phyloP scores from a whole-genome alignment of 2,888 invertebrate species.

The Lycia hirtaria region DNA sequence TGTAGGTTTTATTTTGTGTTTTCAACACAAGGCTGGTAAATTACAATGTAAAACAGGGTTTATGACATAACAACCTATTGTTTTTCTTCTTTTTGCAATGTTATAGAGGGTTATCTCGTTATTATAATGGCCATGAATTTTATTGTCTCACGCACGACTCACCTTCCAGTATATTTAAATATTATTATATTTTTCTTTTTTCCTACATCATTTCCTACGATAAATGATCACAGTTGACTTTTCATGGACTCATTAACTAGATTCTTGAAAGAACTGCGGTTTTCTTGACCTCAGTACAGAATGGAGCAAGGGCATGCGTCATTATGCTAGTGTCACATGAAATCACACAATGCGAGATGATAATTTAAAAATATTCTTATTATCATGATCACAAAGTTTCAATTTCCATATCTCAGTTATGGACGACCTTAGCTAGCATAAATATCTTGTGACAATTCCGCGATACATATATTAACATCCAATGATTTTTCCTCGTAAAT shows the following conservation, averaged over 20 bases:
- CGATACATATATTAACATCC: constrained; percentile 12
- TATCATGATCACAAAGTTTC: background rate
- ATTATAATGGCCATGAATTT: no score
- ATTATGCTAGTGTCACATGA: constrained; percentile 30
- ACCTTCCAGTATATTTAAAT: background rate
- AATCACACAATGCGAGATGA: constrained; percentile 9
- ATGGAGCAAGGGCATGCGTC: constrained; percentile 30
- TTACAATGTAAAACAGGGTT: no score
- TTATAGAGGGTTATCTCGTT: no score
- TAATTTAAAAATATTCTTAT: background rate
- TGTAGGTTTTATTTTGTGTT: no score
- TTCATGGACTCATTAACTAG: constrained; percentile 29
- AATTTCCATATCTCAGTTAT: background rate
- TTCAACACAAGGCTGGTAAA: no score
- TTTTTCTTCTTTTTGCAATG: no score
- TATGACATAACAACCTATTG: no score
- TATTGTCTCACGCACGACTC: no score
- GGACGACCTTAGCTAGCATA: constrained; percentile 12
- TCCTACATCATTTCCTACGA: background rate
- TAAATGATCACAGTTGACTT: constrained; percentile 30
- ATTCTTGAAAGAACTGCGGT: constrained; percentile 29
- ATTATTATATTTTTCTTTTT: constrained; percentile 10
- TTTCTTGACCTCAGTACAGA: constrained; percentile 29
- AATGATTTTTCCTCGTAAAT: constrained; percentile 18
- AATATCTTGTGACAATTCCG: constrained; percentile 17